Percentiles rank a stretch among this genome's conserved stretches.
phyloP scores from a whole-genome alignment of 2,888 invertebrate species.

The Drosophila suboccidentalis region DNA sequence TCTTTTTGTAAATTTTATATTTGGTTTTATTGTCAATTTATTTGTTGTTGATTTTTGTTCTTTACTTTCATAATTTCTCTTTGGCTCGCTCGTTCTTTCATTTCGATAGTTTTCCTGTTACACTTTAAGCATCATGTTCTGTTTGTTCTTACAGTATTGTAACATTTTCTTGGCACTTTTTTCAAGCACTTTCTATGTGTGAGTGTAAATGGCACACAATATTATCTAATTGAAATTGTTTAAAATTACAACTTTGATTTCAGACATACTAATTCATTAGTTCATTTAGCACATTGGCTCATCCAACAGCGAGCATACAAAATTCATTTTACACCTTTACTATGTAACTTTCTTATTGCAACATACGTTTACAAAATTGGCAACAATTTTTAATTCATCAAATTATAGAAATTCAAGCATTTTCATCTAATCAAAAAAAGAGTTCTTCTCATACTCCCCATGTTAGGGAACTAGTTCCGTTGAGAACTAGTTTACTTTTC shows the following conservation, averaged over 20 bases:
- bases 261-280: slow-evolving; percentile 19
- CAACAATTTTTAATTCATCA: slow-evolving; percentile 38
- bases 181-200: slow-evolving; percentile 47
- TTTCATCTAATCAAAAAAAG: slow-evolving; percentile 37
- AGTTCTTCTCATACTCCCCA: not conserved
- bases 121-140: slow-evolving; percentile 40
- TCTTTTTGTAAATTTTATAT: slow-evolving; percentile 34
- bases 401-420: slow-evolving; percentile 41
- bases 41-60: slow-evolving; percentile 13
- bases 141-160: slow-evolving; percentile 18
- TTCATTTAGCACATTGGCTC: slow-evolving; percentile 58
- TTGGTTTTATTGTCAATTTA: slow-evolving; percentile 28
- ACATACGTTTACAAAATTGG: slow-evolving; percentile 43
- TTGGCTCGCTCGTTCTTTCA: slow-evolving; percentile 52
- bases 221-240: slow-evolving; percentile 3
- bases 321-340: slow-evolving; percentile 34
- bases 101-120: slow-evolving; percentile 52
- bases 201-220: slow-evolving; percentile 31
- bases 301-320: slow-evolving; percentile 50
- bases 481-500: not conserved
- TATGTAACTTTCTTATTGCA: slow-evolving; percentile 15
- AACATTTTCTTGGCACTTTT: slow-evolving; percentile 42
- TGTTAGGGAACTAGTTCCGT: not conserved
- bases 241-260: slow-evolving; percentile 12
- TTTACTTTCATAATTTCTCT: slow-evolving; percentile 21